phyloP scores from a whole-genome alignment of 2,888 invertebrate genomes.

The Linnaemya tessellans region DNA sequence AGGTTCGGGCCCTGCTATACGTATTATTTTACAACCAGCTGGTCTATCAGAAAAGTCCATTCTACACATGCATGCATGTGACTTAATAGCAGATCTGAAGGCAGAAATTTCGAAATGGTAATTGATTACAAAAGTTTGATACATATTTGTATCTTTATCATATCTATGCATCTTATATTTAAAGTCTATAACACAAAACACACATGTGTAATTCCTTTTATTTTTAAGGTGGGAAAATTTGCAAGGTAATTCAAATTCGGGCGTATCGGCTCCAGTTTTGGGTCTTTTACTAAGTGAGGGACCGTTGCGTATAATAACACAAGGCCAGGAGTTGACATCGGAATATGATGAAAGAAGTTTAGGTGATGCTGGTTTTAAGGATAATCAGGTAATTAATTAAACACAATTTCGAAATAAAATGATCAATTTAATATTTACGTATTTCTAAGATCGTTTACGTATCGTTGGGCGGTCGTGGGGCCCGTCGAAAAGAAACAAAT shows the following conservation, averaged over 20 bases:
- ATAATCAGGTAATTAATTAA: conserved; percentile 89
- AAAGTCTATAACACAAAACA: background rate
- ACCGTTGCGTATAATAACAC: conserved; percentile 95
- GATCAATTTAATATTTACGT: background rate
- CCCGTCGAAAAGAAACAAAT: conserved; percentile 84
- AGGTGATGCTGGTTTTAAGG: conserved; percentile 96
- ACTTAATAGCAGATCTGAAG: conserved; percentile 94
- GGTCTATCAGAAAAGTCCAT: conserved; percentile 93
- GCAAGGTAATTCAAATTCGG: conserved; percentile 81
- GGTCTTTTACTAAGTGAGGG: conserved; percentile 91
- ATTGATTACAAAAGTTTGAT: background rate
- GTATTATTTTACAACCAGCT: conserved; percentile 94
- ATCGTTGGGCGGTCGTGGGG: conserved; percentile 90
- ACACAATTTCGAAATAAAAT: background rate
- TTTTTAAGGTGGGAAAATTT: conserved; percentile 87
- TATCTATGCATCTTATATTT: too few species aligned
- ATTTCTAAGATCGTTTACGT: conserved; percentile 91
- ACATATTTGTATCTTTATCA: too few species aligned
- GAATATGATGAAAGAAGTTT: conserved; percentile 96
- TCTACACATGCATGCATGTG: conserved; percentile 91
- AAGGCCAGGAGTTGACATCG: conserved; percentile 95
- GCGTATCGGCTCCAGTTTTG: conserved; percentile 85
- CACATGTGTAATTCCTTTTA: background rate
- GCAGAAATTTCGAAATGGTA: conserved; percentile 97
- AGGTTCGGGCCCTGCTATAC: conserved; percentile 87